Conservation (phyloP, 1,140 invertebrate genomes). For the Carposina sasakii region DNA sequence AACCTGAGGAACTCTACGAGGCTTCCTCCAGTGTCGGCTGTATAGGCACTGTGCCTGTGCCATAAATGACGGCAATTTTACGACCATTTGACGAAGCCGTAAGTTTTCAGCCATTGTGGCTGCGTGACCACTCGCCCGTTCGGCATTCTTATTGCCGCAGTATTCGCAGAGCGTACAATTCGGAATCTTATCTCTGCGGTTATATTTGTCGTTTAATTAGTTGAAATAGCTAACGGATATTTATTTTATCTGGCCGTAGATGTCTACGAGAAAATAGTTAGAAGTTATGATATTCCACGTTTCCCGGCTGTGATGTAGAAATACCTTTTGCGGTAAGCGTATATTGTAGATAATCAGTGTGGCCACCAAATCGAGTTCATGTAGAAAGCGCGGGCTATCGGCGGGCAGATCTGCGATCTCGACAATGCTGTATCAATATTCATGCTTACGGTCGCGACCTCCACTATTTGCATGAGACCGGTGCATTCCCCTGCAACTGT, state of each 20-base stretch:
- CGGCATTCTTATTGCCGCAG: constrained; percentile 48
- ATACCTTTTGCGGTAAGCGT: too few species aligned
- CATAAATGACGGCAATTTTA: constrained; percentile 67
- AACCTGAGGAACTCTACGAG: too few species aligned
- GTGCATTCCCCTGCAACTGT: constrained; percentile 64
- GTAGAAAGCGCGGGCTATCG: constrained; percentile 56
- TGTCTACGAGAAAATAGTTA: too few species aligned
- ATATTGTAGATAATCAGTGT: constrained; percentile 57
- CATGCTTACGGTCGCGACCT: constrained; percentile 66
- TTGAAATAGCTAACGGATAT: too few species aligned
- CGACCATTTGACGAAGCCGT: constrained; percentile 68
- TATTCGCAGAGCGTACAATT: too few species aligned
- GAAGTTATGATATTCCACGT: too few species aligned
- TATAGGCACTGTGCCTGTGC: constrained; percentile 66
- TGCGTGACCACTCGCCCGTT: constrained; percentile 47
- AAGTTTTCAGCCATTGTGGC: constrained; percentile 62
- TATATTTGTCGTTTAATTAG: too few species aligned
- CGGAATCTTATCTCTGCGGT: too few species aligned
- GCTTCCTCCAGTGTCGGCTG: too few species aligned
- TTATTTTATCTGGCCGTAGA: too few species aligned
- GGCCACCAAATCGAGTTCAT: constrained; percentile 58
- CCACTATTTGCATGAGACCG: constrained; percentile 65
- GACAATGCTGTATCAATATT: constrained; percentile 69
- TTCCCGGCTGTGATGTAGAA: too few species aligned
- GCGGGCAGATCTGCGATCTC: constrained; percentile 59